Evolutionary conservation across 2,888 invertebrate species (phyloP), one percentile per base, ranked within the genome.

Genomic region (Tanypteryx hageni): DNA sequence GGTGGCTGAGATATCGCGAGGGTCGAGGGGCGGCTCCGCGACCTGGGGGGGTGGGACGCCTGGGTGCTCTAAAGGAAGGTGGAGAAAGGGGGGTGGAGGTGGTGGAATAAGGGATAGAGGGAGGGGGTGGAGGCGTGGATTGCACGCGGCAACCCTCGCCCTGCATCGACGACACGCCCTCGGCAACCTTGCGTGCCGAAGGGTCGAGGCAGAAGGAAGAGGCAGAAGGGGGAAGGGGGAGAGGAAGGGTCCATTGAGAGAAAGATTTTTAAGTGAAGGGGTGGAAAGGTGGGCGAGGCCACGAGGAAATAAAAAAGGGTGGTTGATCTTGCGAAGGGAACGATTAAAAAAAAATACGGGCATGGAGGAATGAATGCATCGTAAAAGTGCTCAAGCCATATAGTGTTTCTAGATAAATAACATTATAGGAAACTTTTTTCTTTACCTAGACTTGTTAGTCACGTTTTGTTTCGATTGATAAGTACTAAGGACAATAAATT

Each of bases 181-280:
- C 83, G 83, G 57, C 44, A 83, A 83, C 83, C 83, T 56, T 44
- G 56, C 56, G 56, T 44, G n/a, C n/a, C 56, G 31, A 16, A 16
- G n/a, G 16, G 13, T 18, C 44, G 82, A 82, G 22, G 22, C 2
- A 10, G 83, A 56, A 22, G 18, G 83, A 0, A 56, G 56, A 56
- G 83, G 56, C 16, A 10, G 8, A n/a, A 18, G 18, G 8, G 82
- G n/a, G 82, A 3, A 82, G 22, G 27, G 76, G n/a, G 9, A 56
- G 83, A 83, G 83, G 83, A 83, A 83, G 83, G 83, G 83, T 83
- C 83, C 83, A 83, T 31, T 56, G 18, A 10, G 27, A 56, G 57
- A n/a, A 44, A 4, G n/a, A n/a, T 18, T 44, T 44, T 8, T 4
- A 31, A 83, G 83, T 16, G 22, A 82, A n/a, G 57, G 83, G 83